phyloP scores from a whole-genome alignment of 2,888 invertebrate species.

The Furcula furcula region DNA sequence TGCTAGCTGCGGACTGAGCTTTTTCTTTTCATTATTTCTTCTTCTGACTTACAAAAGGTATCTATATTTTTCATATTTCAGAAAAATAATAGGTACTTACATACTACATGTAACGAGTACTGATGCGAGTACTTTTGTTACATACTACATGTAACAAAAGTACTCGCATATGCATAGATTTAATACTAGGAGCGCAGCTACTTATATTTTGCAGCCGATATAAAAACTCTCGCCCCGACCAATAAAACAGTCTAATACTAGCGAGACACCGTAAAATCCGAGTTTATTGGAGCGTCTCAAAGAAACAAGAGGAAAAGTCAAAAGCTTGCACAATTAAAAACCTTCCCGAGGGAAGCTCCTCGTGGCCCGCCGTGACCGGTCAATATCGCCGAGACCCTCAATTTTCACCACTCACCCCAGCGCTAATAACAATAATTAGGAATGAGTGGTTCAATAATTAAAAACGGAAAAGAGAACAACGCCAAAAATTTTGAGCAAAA shows the following conservation, averaged over 20 bases:
- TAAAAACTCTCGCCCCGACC: conserved; percentile 25
- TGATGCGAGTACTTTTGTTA: no score
- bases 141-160: no score
- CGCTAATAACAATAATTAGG: conserved; percentile 83
- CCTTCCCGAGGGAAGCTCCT: conserved; percentile 62
- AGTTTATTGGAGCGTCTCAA: conserved; percentile 75
- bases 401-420: conserved; percentile 79
- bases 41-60: no score
- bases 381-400: conserved; percentile 79
- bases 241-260: conserved; percentile 62
- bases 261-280: conserved; percentile 68
- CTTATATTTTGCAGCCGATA: conserved; percentile 1
- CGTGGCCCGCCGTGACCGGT: conserved; percentile 59
- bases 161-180: conserved; percentile 4
- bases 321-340: conserved; percentile 78
- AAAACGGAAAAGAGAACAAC: conserved; percentile 81
- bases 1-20: no score
- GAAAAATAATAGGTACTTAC: no score
- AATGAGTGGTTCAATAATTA: conserved; percentile 84
- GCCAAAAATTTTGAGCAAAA: conserved; percentile 65
- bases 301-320: conserved; percentile 77
- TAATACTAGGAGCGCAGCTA: conserved; percentile 12
- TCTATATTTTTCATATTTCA: no score
- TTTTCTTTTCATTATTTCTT: no score
- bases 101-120: no score